Percentiles rank a stretch among this genome's conserved stretches.
phyloP scores from a whole-genome alignment of 2,113 vertebrate genomes.

The Thinocorus orbignyianus region DNA sequence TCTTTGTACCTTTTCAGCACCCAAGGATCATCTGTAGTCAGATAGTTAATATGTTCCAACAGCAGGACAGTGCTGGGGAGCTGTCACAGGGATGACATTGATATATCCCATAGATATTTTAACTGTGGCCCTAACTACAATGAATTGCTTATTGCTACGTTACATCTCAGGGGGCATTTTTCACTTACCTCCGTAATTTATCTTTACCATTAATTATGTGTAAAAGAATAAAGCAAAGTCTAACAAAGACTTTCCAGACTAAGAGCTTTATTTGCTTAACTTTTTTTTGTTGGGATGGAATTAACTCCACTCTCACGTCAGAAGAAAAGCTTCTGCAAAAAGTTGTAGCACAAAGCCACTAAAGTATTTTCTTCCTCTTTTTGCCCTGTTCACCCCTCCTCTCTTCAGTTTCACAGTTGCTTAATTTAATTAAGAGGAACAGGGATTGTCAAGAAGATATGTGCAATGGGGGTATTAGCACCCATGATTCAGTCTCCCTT shows the following conservation, averaged over 20 bases:
- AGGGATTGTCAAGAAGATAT: neutral
- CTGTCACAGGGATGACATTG: neutral
- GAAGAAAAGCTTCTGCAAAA: neutral
- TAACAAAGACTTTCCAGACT: neutral
- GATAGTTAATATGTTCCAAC: neutral
- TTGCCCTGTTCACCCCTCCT: neutral
- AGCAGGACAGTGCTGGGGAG: neutral
- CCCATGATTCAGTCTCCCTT: neutral
- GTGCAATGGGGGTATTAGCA: neutral
- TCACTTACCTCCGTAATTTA: neutral
- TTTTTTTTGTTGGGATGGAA: neutral
- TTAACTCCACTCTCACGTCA: rapidly evolving
- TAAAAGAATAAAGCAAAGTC: neutral
- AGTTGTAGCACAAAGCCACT: neutral
- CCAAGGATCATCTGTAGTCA: rapidly evolving
- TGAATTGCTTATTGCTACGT: neutral
- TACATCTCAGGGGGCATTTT: neutral
- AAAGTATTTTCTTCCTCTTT: neutral
- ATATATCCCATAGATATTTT: neutral
- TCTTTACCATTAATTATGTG: neutral
- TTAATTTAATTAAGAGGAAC: neutral
- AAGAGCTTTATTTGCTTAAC: neutral
- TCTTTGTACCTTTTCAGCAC: neutral
- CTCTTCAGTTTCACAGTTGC: neutral
- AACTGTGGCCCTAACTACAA: neutral